Percentiles rank a stretch among this genome's conserved stretches.
These are phyloP conservation scores for Marronus borbonicus DNA, from an alignment of 2,888 invertebrate genomes.

Conservation along the genomic window DNA sequence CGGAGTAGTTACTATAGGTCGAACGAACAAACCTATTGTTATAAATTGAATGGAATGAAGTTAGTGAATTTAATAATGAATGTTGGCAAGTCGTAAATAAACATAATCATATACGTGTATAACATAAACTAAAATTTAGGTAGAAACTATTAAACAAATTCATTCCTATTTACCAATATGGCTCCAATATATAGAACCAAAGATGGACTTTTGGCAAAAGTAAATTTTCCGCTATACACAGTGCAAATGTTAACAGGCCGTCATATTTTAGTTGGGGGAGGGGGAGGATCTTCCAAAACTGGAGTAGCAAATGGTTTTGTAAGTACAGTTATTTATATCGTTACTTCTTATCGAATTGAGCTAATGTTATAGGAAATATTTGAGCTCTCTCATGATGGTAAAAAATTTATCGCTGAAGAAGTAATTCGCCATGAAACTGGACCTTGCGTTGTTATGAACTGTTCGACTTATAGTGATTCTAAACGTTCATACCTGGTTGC, in stretches of 20 bases:
- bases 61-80: neutral
- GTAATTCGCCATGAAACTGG: constrained; percentile 92
- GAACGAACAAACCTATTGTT: too few species aligned
- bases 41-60: too few species aligned
- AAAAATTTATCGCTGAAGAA: constrained; percentile 88
- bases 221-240: constrained; percentile 95
- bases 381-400: constrained; percentile 90
- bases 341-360: neutral
- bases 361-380: constrained; percentile 86
- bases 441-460: constrained; percentile 93
- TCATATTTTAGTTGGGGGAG: constrained; percentile 96
- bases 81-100: neutral
- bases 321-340: constrained; percentile 70
- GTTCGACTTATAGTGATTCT: constrained; percentile 81
- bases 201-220: constrained; percentile 86
- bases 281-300: constrained; percentile 97
- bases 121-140: constrained; percentile 54
- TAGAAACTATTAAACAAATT: neutral
- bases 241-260: constrained; percentile 92
- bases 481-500: constrained; percentile 87
- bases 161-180: constrained; percentile 70
- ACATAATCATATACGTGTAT: constrained; percentile 33
- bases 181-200: constrained; percentile 74
- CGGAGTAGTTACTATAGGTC: too few species aligned
- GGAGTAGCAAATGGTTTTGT: constrained; percentile 98